These are phyloP conservation scores for Troglohyphantes excavatus DNA, from an alignment of 2,888 invertebrate species.

Conservation along the genomic window DNA sequence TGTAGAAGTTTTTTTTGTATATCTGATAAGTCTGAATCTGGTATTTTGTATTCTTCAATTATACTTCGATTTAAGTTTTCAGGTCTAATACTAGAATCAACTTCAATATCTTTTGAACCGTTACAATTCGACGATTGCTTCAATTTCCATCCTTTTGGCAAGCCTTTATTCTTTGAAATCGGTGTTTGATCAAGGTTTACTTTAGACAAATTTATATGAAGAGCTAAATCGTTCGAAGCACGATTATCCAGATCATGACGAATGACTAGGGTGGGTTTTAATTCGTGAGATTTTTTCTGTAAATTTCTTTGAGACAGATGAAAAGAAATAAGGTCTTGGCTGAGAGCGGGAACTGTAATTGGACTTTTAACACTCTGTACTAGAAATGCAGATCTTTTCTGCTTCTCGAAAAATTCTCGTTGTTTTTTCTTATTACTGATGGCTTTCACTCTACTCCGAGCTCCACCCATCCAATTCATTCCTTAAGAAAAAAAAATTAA, in stretches of 20 bases:
- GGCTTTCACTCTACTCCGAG: conserved; percentile 42
- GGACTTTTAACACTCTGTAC: not conserved
- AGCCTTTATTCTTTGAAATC: not conserved
- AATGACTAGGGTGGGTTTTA: conserved; percentile 39
- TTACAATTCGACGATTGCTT: not conserved
- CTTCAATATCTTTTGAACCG: not conserved
- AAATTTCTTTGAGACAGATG: conserved; percentile 44
- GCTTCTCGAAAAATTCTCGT: conserved; percentile 49
- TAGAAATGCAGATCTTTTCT: not conserved
- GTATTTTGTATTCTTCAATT: not conserved
- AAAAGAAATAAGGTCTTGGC: conserved; percentile 56
- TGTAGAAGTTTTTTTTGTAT: not conserved
- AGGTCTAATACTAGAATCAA: not conserved
- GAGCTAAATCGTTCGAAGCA: not conserved
- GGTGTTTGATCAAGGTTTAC: not conserved
- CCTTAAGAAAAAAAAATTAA: not conserved
- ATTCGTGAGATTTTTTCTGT: not conserved
- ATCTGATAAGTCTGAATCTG: not conserved
- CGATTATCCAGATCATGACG: conserved; percentile 41
- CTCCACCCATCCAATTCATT: conserved; percentile 71
- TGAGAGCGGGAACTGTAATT: not conserved
- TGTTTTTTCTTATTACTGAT: conserved; percentile 49
- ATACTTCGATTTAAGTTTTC: not conserved
- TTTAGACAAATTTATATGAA: conserved; percentile 35
- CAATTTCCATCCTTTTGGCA: conserved; percentile 23